Conservation (phyloP, 2,797 vertebrate genomes). For the Poliocrania exsul region DNA sequence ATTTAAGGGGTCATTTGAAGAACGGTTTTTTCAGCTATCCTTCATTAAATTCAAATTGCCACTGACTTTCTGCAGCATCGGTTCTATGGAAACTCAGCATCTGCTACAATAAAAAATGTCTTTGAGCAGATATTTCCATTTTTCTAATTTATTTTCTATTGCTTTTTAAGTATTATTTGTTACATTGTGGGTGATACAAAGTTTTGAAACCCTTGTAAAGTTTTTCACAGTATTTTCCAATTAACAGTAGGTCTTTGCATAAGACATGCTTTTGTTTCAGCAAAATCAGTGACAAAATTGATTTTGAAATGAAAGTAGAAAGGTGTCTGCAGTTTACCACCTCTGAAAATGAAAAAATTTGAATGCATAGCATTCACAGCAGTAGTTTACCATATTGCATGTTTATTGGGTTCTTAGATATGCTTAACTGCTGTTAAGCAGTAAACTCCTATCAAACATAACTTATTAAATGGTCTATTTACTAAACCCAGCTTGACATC, state of each 20-base stretch:
- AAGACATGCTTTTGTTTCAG: not conserved
- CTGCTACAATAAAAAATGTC: not conserved
- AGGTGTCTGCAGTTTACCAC: not conserved
- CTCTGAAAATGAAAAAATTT: not conserved
- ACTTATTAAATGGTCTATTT: not conserved
- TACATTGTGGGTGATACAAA: not conserved
- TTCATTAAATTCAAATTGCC: conserved; percentile 5
- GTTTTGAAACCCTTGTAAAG: not conserved
- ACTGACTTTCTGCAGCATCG: not conserved
- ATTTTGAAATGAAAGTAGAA: conserved; percentile 12
- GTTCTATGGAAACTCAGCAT: not conserved
- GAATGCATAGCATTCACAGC: not conserved
- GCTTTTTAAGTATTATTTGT: not conserved
- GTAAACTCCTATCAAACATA: not conserved
- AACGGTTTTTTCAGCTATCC: not conserved
- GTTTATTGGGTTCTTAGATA: not conserved
- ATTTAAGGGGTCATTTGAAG: not conserved
- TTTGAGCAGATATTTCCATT: not conserved
- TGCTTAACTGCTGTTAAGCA: conserved; percentile 16
- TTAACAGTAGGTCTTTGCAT: not conserved
- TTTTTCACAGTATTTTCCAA: not conserved
- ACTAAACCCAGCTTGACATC: not conserved
- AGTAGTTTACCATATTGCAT: not conserved
- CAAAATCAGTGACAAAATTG: conserved; percentile 8
- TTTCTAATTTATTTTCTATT: not conserved